Evolutionary conservation across 2,113 vertebrate species (phyloP).

Genomic region (Carassius gibelio): DNA sequence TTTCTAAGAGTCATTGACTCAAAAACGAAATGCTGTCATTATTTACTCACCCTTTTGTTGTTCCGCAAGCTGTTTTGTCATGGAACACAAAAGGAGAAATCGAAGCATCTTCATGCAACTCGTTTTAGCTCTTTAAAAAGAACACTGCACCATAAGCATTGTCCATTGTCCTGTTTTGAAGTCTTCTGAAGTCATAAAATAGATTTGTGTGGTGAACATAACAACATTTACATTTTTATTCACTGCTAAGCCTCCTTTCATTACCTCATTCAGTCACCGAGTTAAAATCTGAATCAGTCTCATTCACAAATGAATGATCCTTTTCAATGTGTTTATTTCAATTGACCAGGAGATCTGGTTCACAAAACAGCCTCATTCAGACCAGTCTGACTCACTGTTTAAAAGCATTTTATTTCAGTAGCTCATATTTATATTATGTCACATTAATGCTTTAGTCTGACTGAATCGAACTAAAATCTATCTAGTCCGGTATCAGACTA

Average conservation of each 20-base stretch:
- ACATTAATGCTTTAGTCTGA: not conserved
- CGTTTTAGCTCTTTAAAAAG: not conserved
- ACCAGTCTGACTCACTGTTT: not conserved
- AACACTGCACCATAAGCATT: not conserved
- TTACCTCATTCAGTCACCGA: not conserved
- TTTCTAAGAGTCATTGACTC: conserved; percentile 6
- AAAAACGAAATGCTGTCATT: not conserved
- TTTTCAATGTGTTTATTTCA: not conserved
- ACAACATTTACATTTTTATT: not conserved
- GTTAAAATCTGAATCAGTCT: not conserved
- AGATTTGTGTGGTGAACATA: not conserved
- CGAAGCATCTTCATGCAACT: not conserved
- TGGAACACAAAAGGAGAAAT: not conserved
- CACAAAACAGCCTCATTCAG: not conserved
- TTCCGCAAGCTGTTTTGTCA: not conserved
- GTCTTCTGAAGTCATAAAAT: not conserved
- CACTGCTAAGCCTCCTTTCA: not conserved
- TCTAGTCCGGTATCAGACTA: not conserved
- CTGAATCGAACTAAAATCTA: not conserved
- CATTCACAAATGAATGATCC: not conserved
- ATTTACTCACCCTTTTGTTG: not conserved
- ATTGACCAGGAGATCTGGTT: not conserved
- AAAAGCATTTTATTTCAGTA: not conserved
- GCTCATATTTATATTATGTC: not conserved
- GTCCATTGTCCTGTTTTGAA: not conserved